Percentiles rank a stretch among this genome's conserved stretches.
Evolutionary conservation across 2,888 invertebrate species (phyloP).

Genomic region (Hedya salicella): DNA sequence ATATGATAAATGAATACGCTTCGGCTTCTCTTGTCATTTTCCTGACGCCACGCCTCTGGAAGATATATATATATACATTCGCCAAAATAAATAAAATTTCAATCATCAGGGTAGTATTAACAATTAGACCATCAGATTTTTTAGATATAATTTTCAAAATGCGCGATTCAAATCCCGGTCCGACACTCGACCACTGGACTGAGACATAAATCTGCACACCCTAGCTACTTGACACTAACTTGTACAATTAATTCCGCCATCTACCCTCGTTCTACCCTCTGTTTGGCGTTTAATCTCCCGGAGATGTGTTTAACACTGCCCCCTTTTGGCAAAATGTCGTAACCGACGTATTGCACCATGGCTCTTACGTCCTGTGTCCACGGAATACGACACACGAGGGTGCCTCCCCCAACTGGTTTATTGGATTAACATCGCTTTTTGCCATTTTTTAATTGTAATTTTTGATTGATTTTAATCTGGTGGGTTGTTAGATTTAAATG

Average conservation of each 20-base stretch:
- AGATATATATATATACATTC: no score
- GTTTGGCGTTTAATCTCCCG: conserved; percentile 50
- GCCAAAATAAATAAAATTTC: no score
- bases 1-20: no score
- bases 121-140: no score
- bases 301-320: conserved; percentile 45
- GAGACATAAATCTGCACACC: conserved; percentile 36
- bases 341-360: not conserved
- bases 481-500: conserved; percentile 29
- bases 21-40: no score
- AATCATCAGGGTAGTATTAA: no score
- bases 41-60: no score
- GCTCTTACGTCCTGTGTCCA: conserved; percentile 5
- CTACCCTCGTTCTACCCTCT: conserved; percentile 43
- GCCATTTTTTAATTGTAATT: conserved; percentile 41
- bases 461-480: conserved; percentile 33
- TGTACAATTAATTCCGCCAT: conserved; percentile 47
- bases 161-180: conserved; percentile 6
- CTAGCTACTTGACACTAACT: conserved; percentile 49
- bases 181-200: conserved; percentile 20
- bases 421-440: conserved; percentile 48
- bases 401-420: conserved; percentile 43
- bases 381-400: conserved; percentile 40
- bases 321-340: conserved; percentile 5
- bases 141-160: no score